Evolutionary conservation across 2,797 vertebrate genomes (phyloP), one percentile per base, ranked within the genome.

Genomic region (Emys orbicularis): DNA sequence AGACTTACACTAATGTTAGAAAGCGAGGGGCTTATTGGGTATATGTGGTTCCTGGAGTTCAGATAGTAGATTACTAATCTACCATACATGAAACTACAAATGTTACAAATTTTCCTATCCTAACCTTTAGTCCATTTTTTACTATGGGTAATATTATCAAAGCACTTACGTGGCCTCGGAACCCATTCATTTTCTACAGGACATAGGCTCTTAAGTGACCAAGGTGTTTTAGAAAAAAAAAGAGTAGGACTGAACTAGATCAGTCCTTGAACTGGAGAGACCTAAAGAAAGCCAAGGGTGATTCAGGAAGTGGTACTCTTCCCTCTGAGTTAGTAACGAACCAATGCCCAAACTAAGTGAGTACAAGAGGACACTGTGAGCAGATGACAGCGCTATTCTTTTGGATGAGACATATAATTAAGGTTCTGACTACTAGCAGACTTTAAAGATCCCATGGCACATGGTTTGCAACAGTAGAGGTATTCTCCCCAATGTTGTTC

Each of bases 1-100:
- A 96, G 61, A 31, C 77, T 92, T 90, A 57, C 91, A 95, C 57
- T 86, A 61, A 93, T 93, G 95, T 86, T n/a, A 96, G 54, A 95
- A 96, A 96, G 50, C 3, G 74, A 25, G 21, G 6, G 49, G 72
- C 16, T 49, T 68, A 93, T 72, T 54, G 83, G 84, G 85, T 49
- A 74, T 50, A 18, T 23, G 53, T 56, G 8, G 53, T 49, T 57
- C 21, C 53, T 47, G 44, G 72, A 44, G 54, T 41, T 49, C 12
- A 49, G 21, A 47, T 57, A 52, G 7, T 29, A 12, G 21, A n/a
- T 34, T 92, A 91, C 53, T 88, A n/a, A 92, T 83, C 16, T 89
- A 76, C 76, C 29, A 21, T 49, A n/a, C 29, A 23, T 76, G 41
- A 29, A 44, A 27, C 18, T 23, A 53, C 19, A 53, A n/a, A 5